Evolutionary conservation across 2,113 vertebrate species (phyloP), one percentile per base, ranked within the genome.

Genomic region (Odobenus rosmarus): DNA sequence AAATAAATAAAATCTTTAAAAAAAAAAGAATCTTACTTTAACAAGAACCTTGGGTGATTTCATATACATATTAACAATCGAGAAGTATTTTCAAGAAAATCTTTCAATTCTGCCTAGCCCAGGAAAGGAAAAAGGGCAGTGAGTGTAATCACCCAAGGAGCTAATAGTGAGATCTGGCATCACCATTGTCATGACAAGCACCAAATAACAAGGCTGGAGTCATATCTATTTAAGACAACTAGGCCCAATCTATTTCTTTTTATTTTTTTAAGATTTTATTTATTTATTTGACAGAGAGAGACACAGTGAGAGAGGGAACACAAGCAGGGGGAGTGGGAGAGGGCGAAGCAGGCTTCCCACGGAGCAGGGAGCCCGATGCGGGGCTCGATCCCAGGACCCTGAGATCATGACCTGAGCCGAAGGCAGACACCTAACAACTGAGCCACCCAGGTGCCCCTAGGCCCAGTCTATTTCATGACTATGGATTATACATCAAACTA

Each of bases 71-170:
- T 69, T 80, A 93, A 93, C 71, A 93, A 88, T 42, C 77, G 12
- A 82, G 67, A 95, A 92, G 12, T 36, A 81, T 94, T 90, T 82
- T 82, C n/a, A 96, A 55, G 21, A 93, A 94, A 88, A 80, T 49
- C 11, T 89, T 94, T 83, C 16, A 92, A 51, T 72, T 83, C 46
- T 93, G 19, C 42, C 55, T 79, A 87, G 13, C 51, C 57, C 21
- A 64, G 42, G 42, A 87, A 55, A 74, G 11, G 13, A 81, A 92
- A 96, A 74, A 7, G 9, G 28, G 39, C 55, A 90, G 18, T 90
- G 42, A 90, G 11, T 93, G 16, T 72, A 57, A 92, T 81, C 82
- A 96, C 36, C 72, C 76, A 79, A 97, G 39, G 16, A 83, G 69
- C 11, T 96, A 96, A 88, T 82, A 93, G 71, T 82, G 36, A 95